Conservation (phyloP, 2,888 invertebrate species). For the Pristionchus japonicus region DNA sequence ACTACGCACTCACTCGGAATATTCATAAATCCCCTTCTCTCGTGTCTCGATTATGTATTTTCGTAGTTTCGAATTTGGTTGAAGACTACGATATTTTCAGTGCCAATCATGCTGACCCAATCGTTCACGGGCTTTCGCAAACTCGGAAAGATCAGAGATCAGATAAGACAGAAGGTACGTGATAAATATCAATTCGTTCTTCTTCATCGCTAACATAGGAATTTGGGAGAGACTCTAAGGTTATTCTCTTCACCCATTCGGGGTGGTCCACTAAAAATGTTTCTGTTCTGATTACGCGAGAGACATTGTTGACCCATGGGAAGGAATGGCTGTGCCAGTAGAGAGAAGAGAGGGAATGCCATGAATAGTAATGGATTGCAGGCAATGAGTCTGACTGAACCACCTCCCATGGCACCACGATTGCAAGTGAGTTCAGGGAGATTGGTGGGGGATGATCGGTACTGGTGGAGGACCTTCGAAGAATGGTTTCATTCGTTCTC, state of each 20-base stretch:
- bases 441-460: neutral
- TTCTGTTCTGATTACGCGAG: neutral
- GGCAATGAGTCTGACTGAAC: constrained; percentile 38
- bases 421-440: constrained; percentile 16
- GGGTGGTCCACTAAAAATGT: neutral
- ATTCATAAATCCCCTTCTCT: neutral
- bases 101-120: constrained; percentile 56
- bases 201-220: no score
- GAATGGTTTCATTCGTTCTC: neutral
- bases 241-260: neutral
- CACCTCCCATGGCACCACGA: constrained; percentile 40
- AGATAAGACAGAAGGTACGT: constrained; percentile 23
- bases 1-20: neutral
- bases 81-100: neutral
- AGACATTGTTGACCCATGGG: neutral
- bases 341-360: neutral
- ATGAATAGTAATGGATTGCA: neutral
- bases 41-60: neutral
- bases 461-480: neutral
- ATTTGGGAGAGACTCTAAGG: no score
- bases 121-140: constrained; percentile 55
- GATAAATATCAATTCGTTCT: no score
- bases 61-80: neutral
- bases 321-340: neutral
- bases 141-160: constrained; percentile 42